Base-by-base conservation (phyloP, 2,113 vertebrate species). In the Anolis sagrei region DNA sequence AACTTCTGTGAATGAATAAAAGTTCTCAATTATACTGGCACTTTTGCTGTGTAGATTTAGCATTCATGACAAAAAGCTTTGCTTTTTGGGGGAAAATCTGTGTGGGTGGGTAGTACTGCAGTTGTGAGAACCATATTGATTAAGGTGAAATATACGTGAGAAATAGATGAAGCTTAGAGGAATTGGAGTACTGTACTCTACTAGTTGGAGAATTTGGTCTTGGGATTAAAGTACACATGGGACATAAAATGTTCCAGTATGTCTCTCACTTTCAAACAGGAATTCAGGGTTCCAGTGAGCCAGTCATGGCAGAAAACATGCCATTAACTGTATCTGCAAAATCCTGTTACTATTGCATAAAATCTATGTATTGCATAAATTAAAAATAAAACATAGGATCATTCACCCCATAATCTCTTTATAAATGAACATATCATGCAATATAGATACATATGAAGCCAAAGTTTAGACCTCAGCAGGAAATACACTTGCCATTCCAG, bases 1-100 rank as follows among this genome's bases (percentile, higher is more conserved):
- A 70, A 61, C 36, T 5, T 48, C 7, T 72, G 66, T 23, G 36
- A 21, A 21, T 48, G 27, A 82, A 76, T 11, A 86, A 80, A 78
- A 0, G 19, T 5, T 0, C 23, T 11, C 61, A 2, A 4, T 85
- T 70, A 21, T 44, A 86, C 9, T 82, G 49, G 68, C 64, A 18
- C n/a, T 49, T 88, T 44, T 29, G 36, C 62, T 11, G 8, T 7
- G 14, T 0, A 0, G 34, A 13, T 36, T 48, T 27, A 4, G 54
- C 76, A 58, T 32, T 36, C 44, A 49, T 32, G 32, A 29, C 78
- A 66, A 11, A 54, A 61, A 32, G 3, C 25, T 34, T 48, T 80
- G 25, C 5, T 1, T 29, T 62, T 16, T 48, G 36, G 48, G 27
- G 62, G 27, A 7, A 66, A n/a, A 7, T 77, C 29, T 78, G 32